A percentile compares a stretch with the other conserved stretches of the same genome.
Conservation (phyloP, 2,113 vertebrate genomes). For the Calypte anna region DNA sequence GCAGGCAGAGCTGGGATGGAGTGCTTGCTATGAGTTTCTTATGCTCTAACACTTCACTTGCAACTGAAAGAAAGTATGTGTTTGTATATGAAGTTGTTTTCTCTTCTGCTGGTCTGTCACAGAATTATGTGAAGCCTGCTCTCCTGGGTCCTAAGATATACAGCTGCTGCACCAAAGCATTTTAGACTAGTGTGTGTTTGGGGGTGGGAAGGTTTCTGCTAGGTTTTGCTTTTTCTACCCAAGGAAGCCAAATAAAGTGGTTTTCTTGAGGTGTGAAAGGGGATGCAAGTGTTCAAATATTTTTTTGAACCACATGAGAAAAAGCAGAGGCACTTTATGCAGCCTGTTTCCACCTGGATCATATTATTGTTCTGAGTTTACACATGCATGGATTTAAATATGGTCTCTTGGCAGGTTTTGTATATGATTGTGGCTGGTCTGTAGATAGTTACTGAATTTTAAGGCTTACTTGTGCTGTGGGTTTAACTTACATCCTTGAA, state of each 20-base stretch:
- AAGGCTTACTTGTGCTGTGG: neutral
- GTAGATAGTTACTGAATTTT: neutral
- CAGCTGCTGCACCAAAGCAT: neutral
- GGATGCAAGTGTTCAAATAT: neutral
- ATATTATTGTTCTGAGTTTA: neutral
- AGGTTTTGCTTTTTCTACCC: neutral
- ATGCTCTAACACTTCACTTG: neutral
- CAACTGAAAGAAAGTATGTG: neutral
- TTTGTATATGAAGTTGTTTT: neutral
- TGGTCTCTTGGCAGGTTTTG: neutral
- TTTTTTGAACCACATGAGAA: neutral
- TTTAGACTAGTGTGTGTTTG: neutral
- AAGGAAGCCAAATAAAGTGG: neutral
- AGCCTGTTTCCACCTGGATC: neutral
- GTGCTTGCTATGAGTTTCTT: neutral
- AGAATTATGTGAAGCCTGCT: neutral
- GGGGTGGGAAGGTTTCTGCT: rapidly evolving
- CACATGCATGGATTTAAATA: neutral
- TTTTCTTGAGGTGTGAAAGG: neutral
- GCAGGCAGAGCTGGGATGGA: neutral
- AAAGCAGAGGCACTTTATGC: neutral
- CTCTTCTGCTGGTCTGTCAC: neutral
- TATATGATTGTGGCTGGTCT: neutral
- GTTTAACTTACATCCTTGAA: neutral
- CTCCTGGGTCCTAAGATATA: neutral